These are phyloP conservation scores for Porites australiensis DNA, from an alignment of 64 coral and sea anemone species.

Conservation along the genomic window DNA sequence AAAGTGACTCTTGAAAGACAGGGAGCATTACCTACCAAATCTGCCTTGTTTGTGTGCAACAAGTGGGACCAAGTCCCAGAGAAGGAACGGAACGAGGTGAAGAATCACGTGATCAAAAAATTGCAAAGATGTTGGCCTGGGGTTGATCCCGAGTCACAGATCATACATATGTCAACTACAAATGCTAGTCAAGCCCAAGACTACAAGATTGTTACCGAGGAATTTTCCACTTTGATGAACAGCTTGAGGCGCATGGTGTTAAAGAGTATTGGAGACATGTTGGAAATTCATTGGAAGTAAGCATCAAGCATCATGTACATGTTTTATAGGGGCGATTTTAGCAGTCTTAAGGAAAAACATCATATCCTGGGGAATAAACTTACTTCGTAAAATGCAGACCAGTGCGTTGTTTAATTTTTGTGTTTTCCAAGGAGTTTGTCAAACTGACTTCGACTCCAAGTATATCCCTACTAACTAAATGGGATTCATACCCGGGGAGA, in stretches of 20 bases:
- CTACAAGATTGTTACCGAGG: not conserved
- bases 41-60: slow-evolving; percentile 38
- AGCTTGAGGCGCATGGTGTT: not conserved
- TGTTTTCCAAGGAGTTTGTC: no score
- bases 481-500: no score
- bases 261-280: not conserved
- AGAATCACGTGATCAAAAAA: not conserved
- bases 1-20: not conserved
- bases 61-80: slow-evolving; percentile 43
- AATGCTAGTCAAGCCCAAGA: not conserved
- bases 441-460: no score
- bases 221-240: not conserved
- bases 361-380: no score
- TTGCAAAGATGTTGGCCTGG: not conserved
- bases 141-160: not conserved
- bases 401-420: no score
- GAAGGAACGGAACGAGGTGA: not conserved
- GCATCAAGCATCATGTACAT: no score
- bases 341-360: no score
- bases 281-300: not conserved
- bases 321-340: no score
- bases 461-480: no score
- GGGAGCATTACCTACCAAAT: not conserved
- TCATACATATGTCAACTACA: slow-evolving; percentile 17
- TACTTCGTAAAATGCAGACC: no score